Evolutionary conservation across 1,140 invertebrate species (phyloP).

Genomic region (Thaumatotibia leucotreta): DNA sequence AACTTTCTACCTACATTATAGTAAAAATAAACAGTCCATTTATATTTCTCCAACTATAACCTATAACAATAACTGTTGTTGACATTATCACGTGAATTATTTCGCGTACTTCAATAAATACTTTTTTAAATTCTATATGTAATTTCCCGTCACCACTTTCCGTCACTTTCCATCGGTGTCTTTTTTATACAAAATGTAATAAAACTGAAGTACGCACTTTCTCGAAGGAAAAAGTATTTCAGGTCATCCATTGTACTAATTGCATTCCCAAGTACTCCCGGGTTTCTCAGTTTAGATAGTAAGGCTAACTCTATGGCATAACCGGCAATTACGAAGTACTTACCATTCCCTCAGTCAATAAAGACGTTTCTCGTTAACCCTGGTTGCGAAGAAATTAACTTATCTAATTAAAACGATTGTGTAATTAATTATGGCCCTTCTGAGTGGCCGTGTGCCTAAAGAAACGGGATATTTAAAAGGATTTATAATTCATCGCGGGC

Average conservation of each 20-base stretch:
- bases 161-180: too few species aligned
- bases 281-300: neutral
- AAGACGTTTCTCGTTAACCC: slow-evolving; percentile 18
- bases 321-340: neutral
- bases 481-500: neutral
- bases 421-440: slow-evolving; percentile 24
- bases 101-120: too few species aligned
- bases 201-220: too few species aligned
- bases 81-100: too few species aligned
- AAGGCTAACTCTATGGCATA: neutral
- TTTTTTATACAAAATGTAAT: too few species aligned
- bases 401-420: slow-evolving; percentile 38
- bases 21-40: too few species aligned
- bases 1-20: too few species aligned
- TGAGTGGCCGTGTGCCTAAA: neutral
- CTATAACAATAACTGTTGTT: too few species aligned
- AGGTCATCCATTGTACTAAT: neutral
- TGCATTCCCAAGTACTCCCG: neutral
- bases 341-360: slow-evolving; percentile 26
- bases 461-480: slow-evolving; percentile 21
- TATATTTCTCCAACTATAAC: too few species aligned
- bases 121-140: too few species aligned
- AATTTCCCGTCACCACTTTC: too few species aligned
- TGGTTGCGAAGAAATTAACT: slow-evolving; percentile 29
- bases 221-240: neutral